Evolutionary conservation across 2,113 vertebrate species (phyloP).

Genomic region (Spea bombifrons): DNA sequence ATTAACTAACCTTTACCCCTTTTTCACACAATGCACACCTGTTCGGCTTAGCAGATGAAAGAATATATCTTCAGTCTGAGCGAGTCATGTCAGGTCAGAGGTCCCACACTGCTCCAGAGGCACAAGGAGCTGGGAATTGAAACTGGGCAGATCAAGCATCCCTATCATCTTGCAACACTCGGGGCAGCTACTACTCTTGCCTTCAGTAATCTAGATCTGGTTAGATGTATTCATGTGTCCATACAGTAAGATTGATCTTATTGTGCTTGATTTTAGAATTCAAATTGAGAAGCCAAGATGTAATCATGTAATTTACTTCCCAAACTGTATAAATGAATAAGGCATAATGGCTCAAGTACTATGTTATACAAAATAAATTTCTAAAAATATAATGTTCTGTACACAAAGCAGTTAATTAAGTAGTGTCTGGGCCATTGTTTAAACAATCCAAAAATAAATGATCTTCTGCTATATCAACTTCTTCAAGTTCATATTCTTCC

Average conservation of each 20-base stretch:
- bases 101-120: no score
- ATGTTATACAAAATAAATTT: conserved; percentile 1
- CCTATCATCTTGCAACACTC: no score
- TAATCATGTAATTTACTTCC: not conserved
- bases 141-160: no score
- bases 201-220: not conserved
- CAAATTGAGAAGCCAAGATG: not conserved
- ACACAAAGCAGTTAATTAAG: conserved; percentile 50
- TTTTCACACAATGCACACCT: no score
- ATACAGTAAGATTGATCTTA: no score
- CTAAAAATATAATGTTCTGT: not conserved
- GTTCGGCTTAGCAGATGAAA: no score
- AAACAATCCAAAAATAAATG: conserved; percentile 55
- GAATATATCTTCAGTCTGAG: no score
- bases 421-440: conserved; percentile 66
- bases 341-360: conserved; percentile 49
- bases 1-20: no score
- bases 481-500: conserved; percentile 54
- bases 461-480: conserved; percentile 49
- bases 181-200: no score
- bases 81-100: no score
- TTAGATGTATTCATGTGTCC: not conserved
- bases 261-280: not conserved
- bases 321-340: conserved; percentile 40
- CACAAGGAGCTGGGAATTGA: no score